Conservation (phyloP, 2,113 vertebrate species). For the Tretioscincus oriximinensis region DNA sequence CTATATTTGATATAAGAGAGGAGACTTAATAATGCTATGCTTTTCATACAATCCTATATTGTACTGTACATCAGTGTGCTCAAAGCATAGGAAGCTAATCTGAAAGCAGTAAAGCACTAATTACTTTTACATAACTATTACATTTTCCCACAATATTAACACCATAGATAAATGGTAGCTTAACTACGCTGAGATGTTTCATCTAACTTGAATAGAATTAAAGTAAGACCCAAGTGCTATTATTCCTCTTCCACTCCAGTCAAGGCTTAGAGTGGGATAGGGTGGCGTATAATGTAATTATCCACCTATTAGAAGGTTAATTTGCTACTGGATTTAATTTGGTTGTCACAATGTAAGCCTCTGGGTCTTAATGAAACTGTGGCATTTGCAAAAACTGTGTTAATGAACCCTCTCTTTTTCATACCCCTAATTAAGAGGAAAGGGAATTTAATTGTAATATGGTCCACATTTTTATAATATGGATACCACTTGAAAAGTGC, state of each 20-base stretch:
- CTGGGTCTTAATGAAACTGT: conserved; percentile 6
- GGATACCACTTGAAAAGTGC: neutral
- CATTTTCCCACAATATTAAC: neutral
- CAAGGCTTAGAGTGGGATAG: conserved; percentile 17
- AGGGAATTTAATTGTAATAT: neutral
- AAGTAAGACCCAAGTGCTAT: conserved; percentile 4
- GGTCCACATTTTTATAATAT: neutral
- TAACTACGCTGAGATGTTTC: conserved; percentile 3
- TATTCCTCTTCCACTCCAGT: conserved; percentile 19
- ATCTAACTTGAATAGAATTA: conserved; percentile 20
- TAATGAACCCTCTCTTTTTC: conserved; percentile 24
- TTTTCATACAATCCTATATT: neutral
- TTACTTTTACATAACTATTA: conserved; percentile 17
- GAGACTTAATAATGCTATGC: neutral
- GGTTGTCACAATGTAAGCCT: conserved; percentile 17
- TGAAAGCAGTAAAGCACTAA: conserved; percentile 1
- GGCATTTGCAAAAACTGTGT: conserved; percentile 12
- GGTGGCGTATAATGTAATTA: conserved; percentile 26
- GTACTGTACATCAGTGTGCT: neutral
- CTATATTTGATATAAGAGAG: neutral
- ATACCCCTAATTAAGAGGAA: conserved; percentile 7
- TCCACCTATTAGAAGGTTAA: conserved; percentile 23
- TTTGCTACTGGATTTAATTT: conserved; percentile 32
- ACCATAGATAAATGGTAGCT: conserved; percentile 16
- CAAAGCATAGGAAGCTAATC: neutral